These are phyloP conservation scores for Periophthalmus modestus DNA, from an alignment of 2,113 vertebrate genomes.

Conservation along the genomic window DNA sequence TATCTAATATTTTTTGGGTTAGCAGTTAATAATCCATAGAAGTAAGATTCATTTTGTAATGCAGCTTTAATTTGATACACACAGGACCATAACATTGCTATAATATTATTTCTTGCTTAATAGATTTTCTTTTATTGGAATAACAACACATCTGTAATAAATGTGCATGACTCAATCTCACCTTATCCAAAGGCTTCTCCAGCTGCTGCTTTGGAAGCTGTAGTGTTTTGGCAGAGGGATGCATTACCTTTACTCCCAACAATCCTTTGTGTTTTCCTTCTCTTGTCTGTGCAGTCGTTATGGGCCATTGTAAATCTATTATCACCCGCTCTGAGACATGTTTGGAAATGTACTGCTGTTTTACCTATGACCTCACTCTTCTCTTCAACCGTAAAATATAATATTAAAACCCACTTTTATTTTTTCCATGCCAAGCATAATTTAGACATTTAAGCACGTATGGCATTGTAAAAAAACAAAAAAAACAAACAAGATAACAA, in stretches of 20 bases:
- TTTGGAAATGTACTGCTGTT: constrained; percentile 1
- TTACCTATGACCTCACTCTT: constrained; percentile 9
- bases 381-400: not conserved
- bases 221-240: constrained; percentile 19
- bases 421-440: not conserved
- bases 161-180: constrained; percentile 24
- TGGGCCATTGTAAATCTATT: constrained; percentile 19
- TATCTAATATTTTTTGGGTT: too few relatives aligned
- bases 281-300: constrained; percentile 13
- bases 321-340: constrained; percentile 9
- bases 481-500: not conserved
- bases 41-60: too few relatives aligned
- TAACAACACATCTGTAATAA: not conserved
- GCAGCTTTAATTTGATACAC: too few relatives aligned
- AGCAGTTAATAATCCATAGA: too few relatives aligned
- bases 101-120: too few relatives aligned
- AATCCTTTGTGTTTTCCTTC: constrained; percentile 20
- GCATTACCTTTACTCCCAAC: constrained; percentile 13
- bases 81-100: too few relatives aligned
- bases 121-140: too few relatives aligned
- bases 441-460: not conserved
- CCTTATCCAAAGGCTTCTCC: constrained; percentile 18
- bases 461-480: not conserved
- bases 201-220: constrained; percentile 7
- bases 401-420: not conserved